Conservation (phyloP, 2,888 invertebrate genomes). For the Gonocerus acuteangulatus region DNA sequence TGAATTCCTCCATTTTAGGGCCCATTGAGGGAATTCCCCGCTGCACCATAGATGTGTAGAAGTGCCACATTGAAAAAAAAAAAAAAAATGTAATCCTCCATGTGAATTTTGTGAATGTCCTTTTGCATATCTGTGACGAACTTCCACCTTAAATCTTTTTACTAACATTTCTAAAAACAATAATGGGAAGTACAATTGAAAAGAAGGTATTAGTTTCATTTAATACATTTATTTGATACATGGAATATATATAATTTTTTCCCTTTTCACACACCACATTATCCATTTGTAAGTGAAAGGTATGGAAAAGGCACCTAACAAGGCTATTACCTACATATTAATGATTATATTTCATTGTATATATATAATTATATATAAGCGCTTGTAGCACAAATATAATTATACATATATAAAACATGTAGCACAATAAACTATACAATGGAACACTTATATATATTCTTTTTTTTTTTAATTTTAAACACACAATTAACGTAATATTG, state of each 20-base stretch:
- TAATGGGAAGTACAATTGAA: too few relatives aligned
- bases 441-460: conserved; percentile 22
- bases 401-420: conserved; percentile 27
- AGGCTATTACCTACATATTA: conserved; percentile 38
- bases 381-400: conserved; percentile 28
- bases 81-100: too few relatives aligned
- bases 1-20: too few relatives aligned
- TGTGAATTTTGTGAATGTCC: too few relatives aligned
- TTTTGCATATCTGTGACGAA: too few relatives aligned
- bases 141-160: too few relatives aligned
- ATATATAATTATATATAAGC: conserved; percentile 34
- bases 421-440: conserved; percentile 28
- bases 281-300: conserved; percentile 28
- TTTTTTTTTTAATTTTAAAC: conserved; percentile 8
- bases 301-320: conserved; percentile 39
- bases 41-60: too few relatives aligned
- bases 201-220: too few relatives aligned
- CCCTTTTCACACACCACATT: conserved; percentile 38
- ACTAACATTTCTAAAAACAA: too few relatives aligned
- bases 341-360: conserved; percentile 29
- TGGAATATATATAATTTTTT: conserved; percentile 34
- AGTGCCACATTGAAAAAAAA: too few relatives aligned
- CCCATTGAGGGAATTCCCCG: too few relatives aligned
- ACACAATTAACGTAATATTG: conserved; percentile 17
- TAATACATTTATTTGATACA: conserved; percentile 37